These are phyloP conservation scores for Cephus rjabovi DNA, from an alignment of 2,888 invertebrate species.

Conservation along the genomic window DNA sequence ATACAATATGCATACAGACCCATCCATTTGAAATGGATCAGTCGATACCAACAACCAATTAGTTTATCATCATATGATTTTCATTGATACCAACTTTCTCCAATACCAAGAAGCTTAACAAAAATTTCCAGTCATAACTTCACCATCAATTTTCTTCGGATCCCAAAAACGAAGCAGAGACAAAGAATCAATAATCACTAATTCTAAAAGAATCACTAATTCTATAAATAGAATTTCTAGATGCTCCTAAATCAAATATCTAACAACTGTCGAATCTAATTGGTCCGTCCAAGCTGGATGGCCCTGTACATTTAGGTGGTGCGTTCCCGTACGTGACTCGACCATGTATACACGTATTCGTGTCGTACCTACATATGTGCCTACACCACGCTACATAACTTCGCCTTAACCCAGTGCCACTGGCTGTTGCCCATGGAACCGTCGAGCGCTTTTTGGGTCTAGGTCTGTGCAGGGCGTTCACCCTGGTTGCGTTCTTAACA, in stretches of 20 bases:
- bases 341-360: neutral
- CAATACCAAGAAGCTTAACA: neutral
- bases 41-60: neutral
- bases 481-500: conserved; percentile 55
- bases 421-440: conserved; percentile 45
- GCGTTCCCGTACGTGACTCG: conserved; percentile 7
- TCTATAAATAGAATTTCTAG: neutral
- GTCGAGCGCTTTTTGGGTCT: conserved; percentile 61
- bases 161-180: neutral
- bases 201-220: neutral
- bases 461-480: conserved; percentile 63
- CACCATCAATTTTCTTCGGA: neutral
- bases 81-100: neutral
- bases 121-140: neutral
- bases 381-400: conserved; percentile 51
- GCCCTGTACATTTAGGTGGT: neutral
- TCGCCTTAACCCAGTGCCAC: conserved; percentile 62
- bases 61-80: neutral
- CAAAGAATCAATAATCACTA: neutral
- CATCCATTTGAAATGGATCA: neutral
- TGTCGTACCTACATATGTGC: conserved; percentile 19
- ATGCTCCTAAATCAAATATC: neutral
- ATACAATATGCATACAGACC: neutral
- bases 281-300: neutral
- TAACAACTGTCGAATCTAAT: neutral